phyloP scores from a whole-genome alignment of 1,140 invertebrate species.

The Camponotus vicinus region DNA sequence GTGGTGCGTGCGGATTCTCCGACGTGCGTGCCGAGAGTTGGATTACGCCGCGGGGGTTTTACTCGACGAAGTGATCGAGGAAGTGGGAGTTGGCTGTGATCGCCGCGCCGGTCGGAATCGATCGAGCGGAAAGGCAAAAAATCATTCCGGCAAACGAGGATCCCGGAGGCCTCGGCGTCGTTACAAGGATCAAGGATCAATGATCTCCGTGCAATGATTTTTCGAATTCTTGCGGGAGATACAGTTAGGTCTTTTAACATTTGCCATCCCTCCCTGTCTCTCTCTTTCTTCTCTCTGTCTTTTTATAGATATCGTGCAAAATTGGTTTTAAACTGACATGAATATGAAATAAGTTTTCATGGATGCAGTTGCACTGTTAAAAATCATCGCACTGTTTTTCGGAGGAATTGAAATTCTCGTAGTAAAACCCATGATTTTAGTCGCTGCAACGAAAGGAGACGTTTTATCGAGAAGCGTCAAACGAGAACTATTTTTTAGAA shows the following conservation, averaged over 20 bases:
- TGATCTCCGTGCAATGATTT: conserved; percentile 59
- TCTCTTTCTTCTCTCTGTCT: not conserved
- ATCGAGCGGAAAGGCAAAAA: conserved; percentile 63
- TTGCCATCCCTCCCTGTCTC: conserved; percentile 7
- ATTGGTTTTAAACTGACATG: not conserved
- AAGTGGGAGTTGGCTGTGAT: conserved; percentile 60
- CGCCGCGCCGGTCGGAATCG: conserved; percentile 43
- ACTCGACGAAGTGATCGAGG: conserved; percentile 53
- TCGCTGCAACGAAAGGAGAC: not conserved
- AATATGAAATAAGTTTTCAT: not conserved
- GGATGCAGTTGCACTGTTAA: not conserved
- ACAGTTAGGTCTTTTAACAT: conserved; percentile 55
- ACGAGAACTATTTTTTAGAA: not conserved
- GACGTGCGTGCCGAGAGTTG: conserved; percentile 55
- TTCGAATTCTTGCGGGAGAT: conserved; percentile 44
- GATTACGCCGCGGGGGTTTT: conserved; percentile 55
- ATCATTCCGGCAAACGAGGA: conserved; percentile 63
- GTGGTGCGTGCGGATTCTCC: conserved; percentile 43
- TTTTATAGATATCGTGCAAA: not conserved
- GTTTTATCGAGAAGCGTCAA: not conserved
- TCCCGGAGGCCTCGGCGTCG: conserved; percentile 60
- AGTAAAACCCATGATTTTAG: not conserved
- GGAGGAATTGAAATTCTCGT: not conserved
- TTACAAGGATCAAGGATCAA: conserved; percentile 62
- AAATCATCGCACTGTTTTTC: not conserved